Conservation (phyloP, 2,113 vertebrate genomes). For the Lichenostomus cassidix region DNA sequence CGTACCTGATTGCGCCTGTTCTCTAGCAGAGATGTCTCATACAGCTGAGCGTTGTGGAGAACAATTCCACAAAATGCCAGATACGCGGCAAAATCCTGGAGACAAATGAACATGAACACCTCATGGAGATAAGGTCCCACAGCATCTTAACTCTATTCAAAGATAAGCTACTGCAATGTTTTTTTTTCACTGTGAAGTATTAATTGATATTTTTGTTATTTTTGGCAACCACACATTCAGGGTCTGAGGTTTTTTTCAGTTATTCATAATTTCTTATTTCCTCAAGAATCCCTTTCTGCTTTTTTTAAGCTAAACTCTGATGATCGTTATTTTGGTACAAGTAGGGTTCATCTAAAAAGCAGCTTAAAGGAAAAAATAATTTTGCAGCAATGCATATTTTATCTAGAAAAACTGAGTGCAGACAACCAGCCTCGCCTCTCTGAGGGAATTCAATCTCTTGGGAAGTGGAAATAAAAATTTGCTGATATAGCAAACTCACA, state of each 20-base stretch:
- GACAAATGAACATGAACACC: not conserved
- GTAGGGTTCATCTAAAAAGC: not conserved
- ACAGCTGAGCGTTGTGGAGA: conserved; percentile 94
- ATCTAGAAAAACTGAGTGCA: not conserved
- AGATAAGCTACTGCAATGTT: not conserved
- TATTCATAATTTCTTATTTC: not conserved
- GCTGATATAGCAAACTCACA: not conserved
- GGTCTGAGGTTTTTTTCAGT: not conserved
- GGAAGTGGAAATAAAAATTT: not conserved
- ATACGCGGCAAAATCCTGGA: conserved; percentile 92
- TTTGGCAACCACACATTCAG: not conserved
- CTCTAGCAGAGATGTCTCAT: conserved; percentile 93
- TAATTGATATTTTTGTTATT: not conserved
- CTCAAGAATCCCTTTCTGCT: not conserved
- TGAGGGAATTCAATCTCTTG: not conserved
- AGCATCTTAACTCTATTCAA: not conserved
- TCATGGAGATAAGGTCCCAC: not conserved
- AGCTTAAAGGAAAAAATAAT: not conserved
- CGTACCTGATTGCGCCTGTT: conserved; percentile 92
- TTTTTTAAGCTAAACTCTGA: not conserved
- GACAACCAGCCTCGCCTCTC: not conserved
- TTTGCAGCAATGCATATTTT: not conserved
- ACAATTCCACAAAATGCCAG: conserved; percentile 97
- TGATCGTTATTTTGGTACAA: not conserved
- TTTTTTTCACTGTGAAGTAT: not conserved